Conservation (phyloP, 2,797 vertebrate species). For the Sarcoramphus papa region DNA sequence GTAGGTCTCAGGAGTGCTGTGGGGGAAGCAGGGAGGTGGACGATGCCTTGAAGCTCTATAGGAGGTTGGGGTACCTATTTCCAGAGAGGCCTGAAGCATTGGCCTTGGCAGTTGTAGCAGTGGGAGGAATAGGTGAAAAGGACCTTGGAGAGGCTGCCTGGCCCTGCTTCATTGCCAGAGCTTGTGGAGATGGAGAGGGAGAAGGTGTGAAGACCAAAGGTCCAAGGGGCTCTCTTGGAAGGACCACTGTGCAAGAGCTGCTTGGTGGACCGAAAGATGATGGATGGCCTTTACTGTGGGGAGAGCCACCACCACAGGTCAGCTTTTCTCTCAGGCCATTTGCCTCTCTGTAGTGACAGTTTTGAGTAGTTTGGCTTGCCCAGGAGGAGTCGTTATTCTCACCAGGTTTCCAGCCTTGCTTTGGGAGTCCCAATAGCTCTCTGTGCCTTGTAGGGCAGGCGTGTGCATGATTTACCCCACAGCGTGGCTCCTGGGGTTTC, state of each 20-base stretch:
- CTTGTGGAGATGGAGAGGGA: not conserved
- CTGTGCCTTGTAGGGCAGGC: not conserved
- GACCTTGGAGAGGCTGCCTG: not conserved
- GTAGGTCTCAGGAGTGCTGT: not conserved
- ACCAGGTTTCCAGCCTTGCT: not conserved
- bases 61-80: not conserved
- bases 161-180: not conserved
- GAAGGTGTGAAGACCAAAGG: not conserved
- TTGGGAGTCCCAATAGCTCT: not conserved
- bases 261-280: not conserved
- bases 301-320: not conserved
- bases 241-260: not conserved
- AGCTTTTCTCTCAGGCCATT: not conserved
- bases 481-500: not conserved
- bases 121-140: not conserved
- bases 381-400: not conserved
- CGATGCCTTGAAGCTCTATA: not conserved
- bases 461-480: not conserved
- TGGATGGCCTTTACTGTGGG: not conserved
- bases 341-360: not conserved
- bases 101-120: not conserved
- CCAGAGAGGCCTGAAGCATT: not conserved
- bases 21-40: fast-evolving
- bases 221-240: not conserved
- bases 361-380: not conserved